Evolutionary conservation across 2,888 invertebrate species (phyloP), one percentile per base, ranked within the genome.

Genomic region (Platycheirus rosarum): DNA sequence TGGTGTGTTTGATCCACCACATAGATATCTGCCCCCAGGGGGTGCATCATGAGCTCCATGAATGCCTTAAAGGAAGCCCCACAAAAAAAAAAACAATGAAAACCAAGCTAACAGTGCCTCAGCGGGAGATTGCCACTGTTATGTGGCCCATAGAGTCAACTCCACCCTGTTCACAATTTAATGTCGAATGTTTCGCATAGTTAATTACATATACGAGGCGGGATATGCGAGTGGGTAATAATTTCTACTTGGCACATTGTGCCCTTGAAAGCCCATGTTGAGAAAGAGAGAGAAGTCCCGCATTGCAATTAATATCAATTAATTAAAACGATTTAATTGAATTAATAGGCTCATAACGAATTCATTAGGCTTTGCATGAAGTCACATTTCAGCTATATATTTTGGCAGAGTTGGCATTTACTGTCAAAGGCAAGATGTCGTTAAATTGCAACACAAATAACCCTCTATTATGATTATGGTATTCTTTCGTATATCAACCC

Each of bases 221-320:
- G 35, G 13, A 37, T 40, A 44, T 42, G 40, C 70, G 60, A 80
- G 46, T 53, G 70, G 23, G 71, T 55, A 80, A 80, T 76, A 80
- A 76, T 71, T 80, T 71, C 66, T 46, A 63, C 60, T 77, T 70
- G 53, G 62, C 26, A 53, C 53, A 2, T 18, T 66, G 18, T 82
- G 77, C 62, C 82, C 77, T 82, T 77, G 77, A 73, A 62, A 62
- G 46, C 32, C 65, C 65, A 16, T 23, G n/a, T n/a, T n/a, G 11
- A 11, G 26, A 37, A 29, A 42, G 40, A 8, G 44, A 29, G 62
- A 18, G 14, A 44, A 55, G 49, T 35, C 49, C 42, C 70, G 18
- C 73, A 62, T 35, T 53, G 75, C 77, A 82, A 84, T 84, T 85
- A 84, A 84, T 84, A 82, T 74, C 85, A 85, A 84, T 85, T 82